phyloP scores from a whole-genome alignment of 2,797 vertebrate genomes.

The Pantherophis alleghaniensis region DNA sequence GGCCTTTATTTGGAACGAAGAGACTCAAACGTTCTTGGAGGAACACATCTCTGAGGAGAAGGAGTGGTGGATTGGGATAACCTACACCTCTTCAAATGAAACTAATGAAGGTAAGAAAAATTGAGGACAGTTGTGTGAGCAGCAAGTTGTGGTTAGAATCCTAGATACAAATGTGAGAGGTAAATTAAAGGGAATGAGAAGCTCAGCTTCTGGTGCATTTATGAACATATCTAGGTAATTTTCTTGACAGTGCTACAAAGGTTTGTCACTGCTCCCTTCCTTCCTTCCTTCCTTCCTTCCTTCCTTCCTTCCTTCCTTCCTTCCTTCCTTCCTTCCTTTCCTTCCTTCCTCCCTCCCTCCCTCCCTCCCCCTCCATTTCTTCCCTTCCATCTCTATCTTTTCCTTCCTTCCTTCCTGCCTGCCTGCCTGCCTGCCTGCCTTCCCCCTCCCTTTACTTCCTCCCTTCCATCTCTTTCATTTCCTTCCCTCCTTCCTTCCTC shows the following conservation, averaged over 20 bases:
- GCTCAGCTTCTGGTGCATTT: background rate
- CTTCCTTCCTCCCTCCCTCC: too few species aligned
- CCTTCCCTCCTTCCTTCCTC: background rate
- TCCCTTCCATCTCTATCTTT: background rate
- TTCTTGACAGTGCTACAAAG: background rate
- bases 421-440: too few species aligned
- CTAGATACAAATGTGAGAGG: background rate
- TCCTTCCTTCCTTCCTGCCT: background rate
- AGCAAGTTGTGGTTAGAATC: background rate
- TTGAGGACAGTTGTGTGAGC: background rate
- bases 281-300: background rate
- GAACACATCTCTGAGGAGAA: slow-evolving; percentile 75
- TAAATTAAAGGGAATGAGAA: background rate
- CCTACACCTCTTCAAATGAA: slow-evolving; percentile 72
- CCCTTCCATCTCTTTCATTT: background rate
- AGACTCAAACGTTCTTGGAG: slow-evolving; percentile 86
- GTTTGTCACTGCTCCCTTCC: background rate
- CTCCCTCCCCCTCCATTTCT: too few species aligned
- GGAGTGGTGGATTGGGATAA: slow-evolving; percentile 92
- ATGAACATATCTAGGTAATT: background rate
- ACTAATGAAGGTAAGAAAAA: slow-evolving; percentile 65
- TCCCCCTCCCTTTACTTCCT: too few species aligned
- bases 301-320: background rate
- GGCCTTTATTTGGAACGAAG: slow-evolving; percentile 83
- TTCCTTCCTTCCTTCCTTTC: background rate